Conservation (phyloP, 2,113 vertebrate genomes). For the Rousettus leschenaultii region DNA sequence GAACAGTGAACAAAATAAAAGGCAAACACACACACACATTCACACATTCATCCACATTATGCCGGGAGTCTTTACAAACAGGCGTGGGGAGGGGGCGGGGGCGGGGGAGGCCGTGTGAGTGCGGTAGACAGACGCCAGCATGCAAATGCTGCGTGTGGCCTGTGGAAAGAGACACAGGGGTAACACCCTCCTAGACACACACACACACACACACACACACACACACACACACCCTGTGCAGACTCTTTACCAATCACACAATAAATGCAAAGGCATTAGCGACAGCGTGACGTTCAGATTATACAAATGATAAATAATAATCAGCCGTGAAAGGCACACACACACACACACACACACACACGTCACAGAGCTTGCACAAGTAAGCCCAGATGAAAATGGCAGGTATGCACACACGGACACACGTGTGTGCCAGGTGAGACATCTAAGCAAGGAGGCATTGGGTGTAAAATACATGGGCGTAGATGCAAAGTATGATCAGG, state of each 20-base stretch:
- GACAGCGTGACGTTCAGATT: not conserved
- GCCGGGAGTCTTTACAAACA: constrained; percentile 55
- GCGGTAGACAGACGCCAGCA: not conserved
- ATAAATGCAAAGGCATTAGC: not conserved
- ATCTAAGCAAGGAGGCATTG: rapidly evolving
- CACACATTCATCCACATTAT: constrained; percentile 20
- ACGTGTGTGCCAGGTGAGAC: rapidly evolving
- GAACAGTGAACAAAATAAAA: constrained; percentile 68
- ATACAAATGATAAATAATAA: not conserved
- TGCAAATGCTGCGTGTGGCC: constrained; percentile 29
- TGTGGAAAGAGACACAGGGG: not conserved
- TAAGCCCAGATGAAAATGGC: not conserved
- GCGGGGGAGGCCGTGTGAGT: not conserved
- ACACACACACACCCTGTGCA: not conserved
- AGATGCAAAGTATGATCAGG: rapidly evolving
- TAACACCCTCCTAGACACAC: not conserved
- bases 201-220: too few species aligned
- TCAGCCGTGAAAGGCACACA: not conserved
- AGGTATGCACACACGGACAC: not conserved
- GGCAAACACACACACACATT: constrained; percentile 47
- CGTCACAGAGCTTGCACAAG: not conserved
- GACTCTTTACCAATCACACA: not conserved
- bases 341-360: rapidly evolving
- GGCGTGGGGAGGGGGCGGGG: not conserved
- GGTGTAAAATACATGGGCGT: rapidly evolving